Percentiles rank a stretch among this genome's conserved stretches.
phyloP scores from a whole-genome alignment of 2,113 vertebrate genomes.

The Cygnus buccinator region DNA sequence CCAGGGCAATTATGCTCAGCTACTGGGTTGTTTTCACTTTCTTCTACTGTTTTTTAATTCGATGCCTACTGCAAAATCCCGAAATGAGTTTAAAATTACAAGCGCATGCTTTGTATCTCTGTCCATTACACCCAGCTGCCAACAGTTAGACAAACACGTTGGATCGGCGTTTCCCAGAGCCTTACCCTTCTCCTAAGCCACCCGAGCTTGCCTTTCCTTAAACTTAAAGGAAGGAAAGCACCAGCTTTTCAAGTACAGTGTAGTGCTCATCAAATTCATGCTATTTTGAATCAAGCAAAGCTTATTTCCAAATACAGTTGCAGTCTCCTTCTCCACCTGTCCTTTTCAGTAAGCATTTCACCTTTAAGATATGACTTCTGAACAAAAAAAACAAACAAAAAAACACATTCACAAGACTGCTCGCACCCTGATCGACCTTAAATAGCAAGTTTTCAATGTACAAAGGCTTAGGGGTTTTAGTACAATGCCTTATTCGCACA shows the following conservation, averaged over 20 bases:
- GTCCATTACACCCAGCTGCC: neutral
- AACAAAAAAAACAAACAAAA: neutral
- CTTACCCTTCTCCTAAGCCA: neutral
- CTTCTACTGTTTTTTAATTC: neutral
- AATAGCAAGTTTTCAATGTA: fast-evolving
- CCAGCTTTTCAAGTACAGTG: neutral
- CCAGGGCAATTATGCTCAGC: neutral
- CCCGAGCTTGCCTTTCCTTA: neutral
- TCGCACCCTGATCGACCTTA: neutral
- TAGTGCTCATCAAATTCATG: neutral
- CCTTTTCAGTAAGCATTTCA: neutral
- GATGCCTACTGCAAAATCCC: neutral
- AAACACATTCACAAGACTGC: fast-evolving
- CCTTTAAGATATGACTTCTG: neutral
- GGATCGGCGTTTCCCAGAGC: neutral
- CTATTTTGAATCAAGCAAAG: neutral
- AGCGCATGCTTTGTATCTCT: neutral
- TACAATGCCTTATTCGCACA: neutral
- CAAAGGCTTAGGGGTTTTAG: neutral
- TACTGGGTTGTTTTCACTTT: neutral
- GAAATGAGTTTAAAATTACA: neutral
- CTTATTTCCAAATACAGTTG: neutral
- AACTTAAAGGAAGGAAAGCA: neutral
- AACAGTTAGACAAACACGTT: neutral
- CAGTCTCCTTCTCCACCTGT: neutral